These are phyloP conservation scores for Campylorhamphus procurvoides DNA, from an alignment of 2,113 vertebrate genomes.

Conservation along the genomic window DNA sequence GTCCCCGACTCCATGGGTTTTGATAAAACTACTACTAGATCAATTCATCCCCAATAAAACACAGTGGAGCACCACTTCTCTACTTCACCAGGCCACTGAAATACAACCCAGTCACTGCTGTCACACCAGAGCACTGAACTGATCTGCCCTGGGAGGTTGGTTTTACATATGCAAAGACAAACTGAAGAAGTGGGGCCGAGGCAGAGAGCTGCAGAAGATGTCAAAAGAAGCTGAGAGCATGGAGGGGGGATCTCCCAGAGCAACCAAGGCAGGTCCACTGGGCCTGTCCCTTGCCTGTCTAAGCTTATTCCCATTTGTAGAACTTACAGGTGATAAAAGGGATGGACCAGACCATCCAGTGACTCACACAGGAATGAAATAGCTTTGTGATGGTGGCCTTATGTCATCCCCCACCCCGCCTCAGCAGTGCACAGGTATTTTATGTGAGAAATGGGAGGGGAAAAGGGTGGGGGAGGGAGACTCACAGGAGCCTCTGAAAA, in stretches of 20 bases:
- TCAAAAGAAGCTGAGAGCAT: not conserved
- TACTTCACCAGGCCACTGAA: not conserved
- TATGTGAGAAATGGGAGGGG: not conserved
- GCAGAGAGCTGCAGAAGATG: not conserved
- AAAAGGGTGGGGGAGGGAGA: not conserved
- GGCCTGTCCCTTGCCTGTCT: rapidly evolving
- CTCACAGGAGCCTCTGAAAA: not conserved
- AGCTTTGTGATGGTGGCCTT: not conserved
- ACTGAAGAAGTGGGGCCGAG: not conserved
- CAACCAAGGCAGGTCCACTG: not conserved
- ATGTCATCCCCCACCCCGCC: not conserved
- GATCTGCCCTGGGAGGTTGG: not conserved
- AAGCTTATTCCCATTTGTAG: not conserved
- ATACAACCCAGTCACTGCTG: not conserved
- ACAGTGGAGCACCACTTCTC: not conserved
- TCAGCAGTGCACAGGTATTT: not conserved
- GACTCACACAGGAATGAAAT: not conserved
- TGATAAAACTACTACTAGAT: not conserved
- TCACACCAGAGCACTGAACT: not conserved
- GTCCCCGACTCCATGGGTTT: not conserved
- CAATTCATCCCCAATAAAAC: not conserved
- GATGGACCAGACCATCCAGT: not conserved
- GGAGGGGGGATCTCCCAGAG: not conserved
- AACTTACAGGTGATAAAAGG: not conserved
- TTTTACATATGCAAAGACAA: not conserved